These are phyloP conservation scores for Spodoptera frugiperda DNA, from an alignment of 1,140 invertebrate species.

Conservation along the genomic window DNA sequence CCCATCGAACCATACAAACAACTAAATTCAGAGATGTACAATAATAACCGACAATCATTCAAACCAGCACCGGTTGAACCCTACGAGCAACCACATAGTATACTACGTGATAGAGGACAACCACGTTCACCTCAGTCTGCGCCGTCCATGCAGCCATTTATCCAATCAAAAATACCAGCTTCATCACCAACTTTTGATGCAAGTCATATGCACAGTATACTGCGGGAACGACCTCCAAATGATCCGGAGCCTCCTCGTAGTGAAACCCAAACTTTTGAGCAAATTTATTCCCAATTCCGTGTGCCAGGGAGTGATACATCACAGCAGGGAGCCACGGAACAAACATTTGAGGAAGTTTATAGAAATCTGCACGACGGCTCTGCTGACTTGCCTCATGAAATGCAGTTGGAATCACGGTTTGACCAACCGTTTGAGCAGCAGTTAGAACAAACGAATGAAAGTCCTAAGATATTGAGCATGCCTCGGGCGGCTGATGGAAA, in stretches of 20 bases:
- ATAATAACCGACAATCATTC: background rate
- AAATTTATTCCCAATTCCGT: slow-evolving; percentile 8
- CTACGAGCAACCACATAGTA: background rate
- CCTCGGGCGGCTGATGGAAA: background rate
- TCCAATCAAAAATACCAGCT: background rate
- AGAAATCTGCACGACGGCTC: slow-evolving; percentile 3
- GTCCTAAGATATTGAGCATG: background rate
- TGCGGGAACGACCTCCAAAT: background rate
- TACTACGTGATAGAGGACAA: background rate
- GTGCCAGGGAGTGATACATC: background rate
- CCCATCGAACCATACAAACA: background rate
- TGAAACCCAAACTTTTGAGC: slow-evolving; percentile 7
- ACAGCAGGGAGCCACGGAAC: background rate
- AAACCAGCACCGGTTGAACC: background rate
- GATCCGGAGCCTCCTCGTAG: background rate
- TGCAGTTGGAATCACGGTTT: background rate
- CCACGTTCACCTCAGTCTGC: background rate
- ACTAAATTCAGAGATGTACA: background rate
- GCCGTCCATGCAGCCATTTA: background rate
- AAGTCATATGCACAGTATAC: background rate
- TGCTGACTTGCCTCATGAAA: background rate
- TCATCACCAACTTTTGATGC: background rate
- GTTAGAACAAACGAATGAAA: background rate
- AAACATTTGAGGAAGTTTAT: slow-evolving; percentile 20
- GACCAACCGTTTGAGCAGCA: background rate